Conservation (phyloP, 2,797 vertebrate species). For the Furcifer pardalis region DNA sequence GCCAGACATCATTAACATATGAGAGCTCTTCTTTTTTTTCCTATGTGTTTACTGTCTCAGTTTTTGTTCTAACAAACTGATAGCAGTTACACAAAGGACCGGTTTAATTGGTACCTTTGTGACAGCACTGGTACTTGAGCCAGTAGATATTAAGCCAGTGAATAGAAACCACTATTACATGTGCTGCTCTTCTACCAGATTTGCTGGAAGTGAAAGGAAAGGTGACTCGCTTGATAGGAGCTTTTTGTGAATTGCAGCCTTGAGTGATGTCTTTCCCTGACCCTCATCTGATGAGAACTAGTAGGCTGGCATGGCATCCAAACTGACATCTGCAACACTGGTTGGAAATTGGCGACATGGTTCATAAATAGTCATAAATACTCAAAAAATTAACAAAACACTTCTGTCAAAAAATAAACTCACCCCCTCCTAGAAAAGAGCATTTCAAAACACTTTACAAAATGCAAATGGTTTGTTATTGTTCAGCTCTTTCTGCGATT, state of each 20-base stretch:
- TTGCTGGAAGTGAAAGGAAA: neutral
- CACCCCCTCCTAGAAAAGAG: too few species aligned
- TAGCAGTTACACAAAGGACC: slow-evolving; percentile 27
- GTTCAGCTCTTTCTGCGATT: slow-evolving; percentile 15
- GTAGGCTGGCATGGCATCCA: neutral
- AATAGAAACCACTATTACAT: neutral
- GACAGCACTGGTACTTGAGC: slow-evolving; percentile 11
- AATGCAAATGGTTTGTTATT: slow-evolving; percentile 16
- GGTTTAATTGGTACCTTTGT: slow-evolving; percentile 35
- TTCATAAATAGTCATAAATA: neutral
- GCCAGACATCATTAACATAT: slow-evolving; percentile 49
- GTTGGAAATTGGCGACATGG: slow-evolving; percentile 2
- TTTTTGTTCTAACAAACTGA: slow-evolving; percentile 34
- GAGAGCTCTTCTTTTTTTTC: slow-evolving; percentile 37
- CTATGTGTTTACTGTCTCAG: slow-evolving; percentile 12
- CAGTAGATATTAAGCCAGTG: neutral
- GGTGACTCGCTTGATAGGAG: neutral
- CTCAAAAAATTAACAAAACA: slow-evolving; percentile 12
- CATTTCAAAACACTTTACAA: slow-evolving; percentile 35
- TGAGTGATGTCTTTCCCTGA: slow-evolving; percentile 10
- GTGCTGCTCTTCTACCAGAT: neutral
- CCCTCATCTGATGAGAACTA: neutral
- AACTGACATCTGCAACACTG: neutral
- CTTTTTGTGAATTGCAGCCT: slow-evolving; percentile 7
- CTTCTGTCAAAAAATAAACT: slow-evolving; percentile 22